Evolutionary conservation across 2,797 vertebrate species (phyloP).

Genomic region (Falco cherrug): DNA sequence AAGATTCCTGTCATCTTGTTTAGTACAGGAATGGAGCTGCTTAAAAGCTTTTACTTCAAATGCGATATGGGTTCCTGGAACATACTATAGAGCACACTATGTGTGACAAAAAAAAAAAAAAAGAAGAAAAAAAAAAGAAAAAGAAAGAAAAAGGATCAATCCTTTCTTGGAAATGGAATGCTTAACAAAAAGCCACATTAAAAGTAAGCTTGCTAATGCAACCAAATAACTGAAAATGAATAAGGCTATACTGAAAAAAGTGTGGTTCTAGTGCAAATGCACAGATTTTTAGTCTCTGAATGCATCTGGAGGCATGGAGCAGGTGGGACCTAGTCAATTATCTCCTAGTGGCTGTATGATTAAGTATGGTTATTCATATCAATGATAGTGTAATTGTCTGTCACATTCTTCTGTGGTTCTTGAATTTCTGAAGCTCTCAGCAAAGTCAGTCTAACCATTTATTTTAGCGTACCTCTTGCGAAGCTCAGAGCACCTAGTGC

Average conservation of each 20-base stretch:
- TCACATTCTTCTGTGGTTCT: background rate
- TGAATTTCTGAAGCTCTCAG: background rate
- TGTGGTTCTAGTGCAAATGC: background rate
- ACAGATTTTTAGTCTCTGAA: background rate
- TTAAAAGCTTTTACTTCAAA: background rate
- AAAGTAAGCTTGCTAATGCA: background rate
- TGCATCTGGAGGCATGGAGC: background rate
- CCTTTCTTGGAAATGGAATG: background rate
- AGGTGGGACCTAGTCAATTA: background rate
- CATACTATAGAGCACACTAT: accelerated
- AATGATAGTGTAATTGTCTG: background rate
- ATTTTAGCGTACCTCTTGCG: background rate
- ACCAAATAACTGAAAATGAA: background rate
- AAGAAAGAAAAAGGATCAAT: too few relatives aligned
- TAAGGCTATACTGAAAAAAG: background rate
- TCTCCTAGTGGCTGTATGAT: background rate
- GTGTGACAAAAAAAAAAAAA: too few relatives aligned
- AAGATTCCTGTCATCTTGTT: background rate
- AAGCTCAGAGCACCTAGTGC: background rate
- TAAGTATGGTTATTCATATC: background rate
- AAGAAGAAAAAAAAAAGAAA: too few relatives aligned
- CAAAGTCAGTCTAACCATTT: background rate
- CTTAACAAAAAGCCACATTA: background rate
- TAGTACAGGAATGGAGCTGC: background rate
- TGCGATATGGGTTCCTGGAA: background rate